Conservation (phyloP, 2,888 invertebrate species). For the Netelia fuscicornis region DNA sequence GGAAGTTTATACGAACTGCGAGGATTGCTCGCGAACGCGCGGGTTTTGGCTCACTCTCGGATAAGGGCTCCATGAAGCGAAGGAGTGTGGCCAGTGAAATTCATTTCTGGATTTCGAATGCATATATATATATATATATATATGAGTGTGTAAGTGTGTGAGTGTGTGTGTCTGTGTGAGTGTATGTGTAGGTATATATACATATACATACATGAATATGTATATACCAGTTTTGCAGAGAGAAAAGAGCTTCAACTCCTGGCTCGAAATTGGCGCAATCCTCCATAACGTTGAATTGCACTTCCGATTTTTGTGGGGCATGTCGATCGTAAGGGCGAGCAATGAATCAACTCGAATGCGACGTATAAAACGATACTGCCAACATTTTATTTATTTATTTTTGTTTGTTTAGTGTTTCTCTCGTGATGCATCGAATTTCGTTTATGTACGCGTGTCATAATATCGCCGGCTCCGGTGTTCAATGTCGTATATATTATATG, state of each 20-base stretch:
- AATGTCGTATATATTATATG: slow-evolving; percentile 9
- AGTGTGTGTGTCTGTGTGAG: not conserved
- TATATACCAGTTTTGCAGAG: slow-evolving; percentile 11
- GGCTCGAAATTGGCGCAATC: slow-evolving; percentile 40
- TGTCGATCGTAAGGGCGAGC: slow-evolving; percentile 32
- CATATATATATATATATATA: not conserved
- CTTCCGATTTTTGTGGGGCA: slow-evolving; percentile 51
- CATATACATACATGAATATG: not conserved
- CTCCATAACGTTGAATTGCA: slow-evolving; percentile 29
- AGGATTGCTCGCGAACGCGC: slow-evolving; percentile 13
- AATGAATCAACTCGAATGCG: slow-evolving; percentile 26
- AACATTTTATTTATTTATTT: not conserved
- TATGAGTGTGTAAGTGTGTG: not conserved
- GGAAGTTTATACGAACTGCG: slow-evolving; percentile 48
- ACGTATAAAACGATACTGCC: slow-evolving; percentile 14
- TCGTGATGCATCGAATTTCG: not conserved
- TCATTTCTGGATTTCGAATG: slow-evolving; percentile 39
- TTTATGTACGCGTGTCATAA: not conserved
- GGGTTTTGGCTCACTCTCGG: slow-evolving; percentile 48
- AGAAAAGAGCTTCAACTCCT: slow-evolving; percentile 26
- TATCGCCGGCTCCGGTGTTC: not conserved
- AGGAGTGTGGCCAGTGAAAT: slow-evolving; percentile 41
- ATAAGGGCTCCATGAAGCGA: slow-evolving; percentile 45
- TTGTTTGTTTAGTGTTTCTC: not conserved
- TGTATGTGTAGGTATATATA: not conserved